phyloP scores from a whole-genome alignment of 2,888 invertebrate species.

The Agrotis puta region DNA sequence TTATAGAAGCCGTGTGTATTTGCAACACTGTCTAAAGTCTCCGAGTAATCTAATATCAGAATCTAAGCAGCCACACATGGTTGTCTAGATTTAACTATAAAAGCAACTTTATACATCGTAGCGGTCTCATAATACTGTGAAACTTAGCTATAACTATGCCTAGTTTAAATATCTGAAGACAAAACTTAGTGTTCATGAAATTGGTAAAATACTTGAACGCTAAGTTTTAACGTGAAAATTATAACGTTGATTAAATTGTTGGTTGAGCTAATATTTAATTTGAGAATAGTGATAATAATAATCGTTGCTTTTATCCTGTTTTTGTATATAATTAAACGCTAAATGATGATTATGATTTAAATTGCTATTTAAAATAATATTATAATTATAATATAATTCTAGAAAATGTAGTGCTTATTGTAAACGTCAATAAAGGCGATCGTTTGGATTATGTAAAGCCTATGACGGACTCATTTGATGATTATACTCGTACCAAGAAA shows the following conservation, averaged over 20 bases:
- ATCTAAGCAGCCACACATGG: slow-evolving; percentile 37
- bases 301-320: slow-evolving; percentile 27
- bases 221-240: slow-evolving; percentile 32
- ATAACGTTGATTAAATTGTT: slow-evolving; percentile 39
- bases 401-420: too few species aligned
- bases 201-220: slow-evolving; percentile 39
- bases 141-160: slow-evolving; percentile 46
- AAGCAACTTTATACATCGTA: slow-evolving; percentile 33
- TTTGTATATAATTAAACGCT: neutral
- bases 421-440: too few species aligned
- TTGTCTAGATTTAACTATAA: slow-evolving; percentile 25
- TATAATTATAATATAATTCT: neutral
- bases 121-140: slow-evolving; percentile 35
- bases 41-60: slow-evolving; percentile 44
- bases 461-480: too few species aligned
- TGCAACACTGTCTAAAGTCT: slow-evolving; percentile 20
- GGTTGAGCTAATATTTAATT: slow-evolving; percentile 16
- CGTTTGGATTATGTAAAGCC: too few species aligned
- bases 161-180: slow-evolving; percentile 50
- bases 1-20: slow-evolving; percentile 23
- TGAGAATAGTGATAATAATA: slow-evolving; percentile 9
- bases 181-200: slow-evolving; percentile 48
- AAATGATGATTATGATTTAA: slow-evolving; percentile 1
- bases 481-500: too few species aligned
- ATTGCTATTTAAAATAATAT: neutral